Evolutionary conservation across 2,797 vertebrate genomes (phyloP), one percentile per base, ranked within the genome.

Genomic region (Acrossocheilus fasciatus): DNA sequence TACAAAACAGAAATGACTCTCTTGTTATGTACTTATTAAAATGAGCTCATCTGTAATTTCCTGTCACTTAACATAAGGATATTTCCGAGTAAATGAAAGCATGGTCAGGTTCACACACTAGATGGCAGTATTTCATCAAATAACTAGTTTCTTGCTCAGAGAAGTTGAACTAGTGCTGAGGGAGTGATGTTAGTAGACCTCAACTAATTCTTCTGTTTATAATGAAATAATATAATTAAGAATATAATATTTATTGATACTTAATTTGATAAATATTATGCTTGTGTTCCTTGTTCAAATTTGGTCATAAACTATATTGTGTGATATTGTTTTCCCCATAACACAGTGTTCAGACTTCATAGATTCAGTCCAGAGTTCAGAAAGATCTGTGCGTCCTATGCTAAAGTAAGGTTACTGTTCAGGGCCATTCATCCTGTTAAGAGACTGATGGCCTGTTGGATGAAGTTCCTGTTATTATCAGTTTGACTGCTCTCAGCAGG

Each of bases 111-210:
- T 54, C 26, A 39, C 15, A 91, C 94, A 93, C 87, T 87, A 88
- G 93, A 91, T 91, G 94, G 90, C 89, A 92, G 81, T 30, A 17
- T 86, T 84, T 74, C 10, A 52, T 72, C 59, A 68, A 83, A 92
- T 15, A 83, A 62, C 73, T 84, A 82, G 17, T 78, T 86, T 77
- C 73, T 86, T 47, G 57, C 30, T 34, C 3, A 6, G 20, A 6
- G 20, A 34, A 80, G 50, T 7, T 0, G 0, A 18, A 8, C 23
- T 57, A 30, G 23, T 54, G 34, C 10, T 57, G 10, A 52, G 9
- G 18, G 74, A 54, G 30, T 14, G 74, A 76, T 8, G 47, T 23
- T 7, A 14, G 4, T 34, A 20, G 17, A 54, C 74, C 45, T 36
- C 47, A 14, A 36, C 0, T 3, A 30, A 74, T 30, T 36, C 1